Conservation (phyloP, 1,140 invertebrate genomes). For the Diploscapter pachys region DNA sequence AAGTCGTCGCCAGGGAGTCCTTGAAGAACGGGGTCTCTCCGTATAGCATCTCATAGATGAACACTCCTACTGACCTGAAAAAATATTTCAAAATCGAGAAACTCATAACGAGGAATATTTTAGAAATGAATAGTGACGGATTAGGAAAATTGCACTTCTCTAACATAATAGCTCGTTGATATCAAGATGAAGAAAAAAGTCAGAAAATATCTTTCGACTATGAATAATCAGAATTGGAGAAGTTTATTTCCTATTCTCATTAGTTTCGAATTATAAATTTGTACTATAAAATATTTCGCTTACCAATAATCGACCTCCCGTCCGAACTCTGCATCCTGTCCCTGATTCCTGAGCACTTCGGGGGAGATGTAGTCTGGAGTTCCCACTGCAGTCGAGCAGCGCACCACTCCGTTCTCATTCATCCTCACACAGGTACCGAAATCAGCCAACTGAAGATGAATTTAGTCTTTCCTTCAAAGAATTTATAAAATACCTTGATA, state of each 20-base stretch:
- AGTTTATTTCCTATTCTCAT: no score
- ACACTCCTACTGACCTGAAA: constrained; percentile 98
- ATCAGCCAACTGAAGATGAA: constrained; percentile 72
- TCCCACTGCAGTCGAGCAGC: constrained; percentile 71
- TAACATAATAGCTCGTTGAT: no score
- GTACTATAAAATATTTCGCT: neutral
- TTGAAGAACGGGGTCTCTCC: constrained; percentile 97
- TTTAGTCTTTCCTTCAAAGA: no score
- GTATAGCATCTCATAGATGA: constrained; percentile 97
- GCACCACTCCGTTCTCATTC: constrained; percentile 62
- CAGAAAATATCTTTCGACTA: no score
- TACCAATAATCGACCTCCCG: constrained; percentile 99
- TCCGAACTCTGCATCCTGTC: constrained; percentile 80
- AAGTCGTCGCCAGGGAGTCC: constrained; percentile 93
- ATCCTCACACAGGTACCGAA: constrained; percentile 99
- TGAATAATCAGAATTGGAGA: no score
- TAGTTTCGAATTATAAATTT: no score
- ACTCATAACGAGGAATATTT: constrained; percentile 96
- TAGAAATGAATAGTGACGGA: constrained; percentile 64
- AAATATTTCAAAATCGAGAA: constrained; percentile 97
- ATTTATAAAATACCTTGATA: constrained; percentile 67
- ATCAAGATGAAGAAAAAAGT: constrained; percentile 62
- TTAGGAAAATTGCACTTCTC: no score
- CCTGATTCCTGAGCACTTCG: constrained; percentile 93
- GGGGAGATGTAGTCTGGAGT: constrained; percentile 99